Percentiles rank a stretch among this genome's conserved stretches.
Conservation (phyloP, 2,113 vertebrate species). For the Thamnaconus septentrionalis region DNA sequence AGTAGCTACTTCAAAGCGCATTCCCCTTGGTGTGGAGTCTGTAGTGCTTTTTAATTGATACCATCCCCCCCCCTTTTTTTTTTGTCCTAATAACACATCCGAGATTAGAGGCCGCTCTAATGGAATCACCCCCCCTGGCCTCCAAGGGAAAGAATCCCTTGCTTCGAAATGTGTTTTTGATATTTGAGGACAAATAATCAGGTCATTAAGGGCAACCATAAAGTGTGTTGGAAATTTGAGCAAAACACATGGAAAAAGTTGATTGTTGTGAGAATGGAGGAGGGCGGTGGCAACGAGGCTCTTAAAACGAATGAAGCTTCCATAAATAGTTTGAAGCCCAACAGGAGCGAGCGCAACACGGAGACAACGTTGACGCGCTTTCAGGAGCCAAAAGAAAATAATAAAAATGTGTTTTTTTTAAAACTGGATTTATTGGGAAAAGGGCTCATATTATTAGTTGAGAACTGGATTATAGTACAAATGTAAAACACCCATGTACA, state of each 20-base stretch:
- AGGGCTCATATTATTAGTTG: background rate
- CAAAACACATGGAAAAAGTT: slow-evolving; percentile 64
- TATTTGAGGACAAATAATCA: slow-evolving; percentile 73
- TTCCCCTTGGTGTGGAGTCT: slow-evolving; percentile 63
- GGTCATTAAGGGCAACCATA: slow-evolving; percentile 68
- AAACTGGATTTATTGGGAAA: background rate
- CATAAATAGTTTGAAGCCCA: slow-evolving; percentile 45
- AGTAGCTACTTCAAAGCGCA: slow-evolving; percentile 51
- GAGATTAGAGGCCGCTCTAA: slow-evolving; percentile 53
- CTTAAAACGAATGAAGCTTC: slow-evolving; percentile 36
- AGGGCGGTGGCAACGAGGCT: slow-evolving; percentile 32
- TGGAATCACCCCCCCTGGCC: slow-evolving; percentile 55
- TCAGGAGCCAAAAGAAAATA: slow-evolving; percentile 3
- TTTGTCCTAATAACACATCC: slow-evolving; percentile 54
- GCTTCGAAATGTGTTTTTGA: slow-evolving; percentile 69
- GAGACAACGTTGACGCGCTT: background rate
- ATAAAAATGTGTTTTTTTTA: background rate
- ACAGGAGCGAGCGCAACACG: slow-evolving; percentile 4
- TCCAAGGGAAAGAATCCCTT: slow-evolving; percentile 62
- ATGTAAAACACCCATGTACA: too few species aligned
- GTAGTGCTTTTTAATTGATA: slow-evolving; percentile 67
- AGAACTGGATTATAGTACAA: too few species aligned
- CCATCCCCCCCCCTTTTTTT: slow-evolving; percentile 52
- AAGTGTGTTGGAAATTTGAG: slow-evolving; percentile 69
- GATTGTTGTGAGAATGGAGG: slow-evolving; percentile 46